phyloP scores from a whole-genome alignment of 1,140 invertebrate genomes.

The Maniola jurtina region DNA sequence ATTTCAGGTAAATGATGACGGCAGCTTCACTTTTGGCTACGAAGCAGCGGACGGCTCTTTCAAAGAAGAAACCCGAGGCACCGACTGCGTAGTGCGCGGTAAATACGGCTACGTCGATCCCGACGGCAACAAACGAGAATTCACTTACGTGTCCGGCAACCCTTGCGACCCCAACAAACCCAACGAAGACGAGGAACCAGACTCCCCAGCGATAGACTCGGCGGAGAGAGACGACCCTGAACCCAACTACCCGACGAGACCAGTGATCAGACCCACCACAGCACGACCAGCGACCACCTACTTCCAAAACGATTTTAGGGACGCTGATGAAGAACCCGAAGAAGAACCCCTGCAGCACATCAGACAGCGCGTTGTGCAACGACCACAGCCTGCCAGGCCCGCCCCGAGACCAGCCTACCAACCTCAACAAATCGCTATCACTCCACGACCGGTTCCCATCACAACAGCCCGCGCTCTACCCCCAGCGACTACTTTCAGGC shows the following conservation, averaged over 20 bases:
- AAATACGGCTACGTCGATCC: conserved; percentile 95
- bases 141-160: conserved; percentile 94
- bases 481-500: conserved; percentile 83
- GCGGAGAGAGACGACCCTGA: conserved; percentile 81
- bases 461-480: conserved; percentile 82
- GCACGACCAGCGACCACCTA: conserved; percentile 81
- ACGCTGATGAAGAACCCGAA: conserved; percentile 80
- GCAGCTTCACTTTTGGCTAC: conserved; percentile 91
- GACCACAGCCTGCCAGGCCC: conserved; percentile 68
- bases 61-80: conserved; percentile 92
- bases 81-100: conserved; percentile 91
- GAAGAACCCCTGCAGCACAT: conserved; percentile 79
- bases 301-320: conserved; percentile 83
- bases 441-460: conserved; percentile 81
- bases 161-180: conserved; percentile 91
- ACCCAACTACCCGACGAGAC: conserved; percentile 83
- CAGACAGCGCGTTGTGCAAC: conserved; percentile 67
- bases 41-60: conserved; percentile 94
- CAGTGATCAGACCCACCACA: conserved; percentile 77
- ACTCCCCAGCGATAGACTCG: conserved; percentile 62
- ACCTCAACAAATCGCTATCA: conserved; percentile 79
- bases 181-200: conserved; percentile 80
- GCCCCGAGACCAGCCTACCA: conserved; percentile 65
- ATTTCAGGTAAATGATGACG: conserved; percentile 86
- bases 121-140: conserved; percentile 91